Evolutionary conservation across 2,797 vertebrate species (phyloP).

Genomic region (Lacerta viridis): DNA sequence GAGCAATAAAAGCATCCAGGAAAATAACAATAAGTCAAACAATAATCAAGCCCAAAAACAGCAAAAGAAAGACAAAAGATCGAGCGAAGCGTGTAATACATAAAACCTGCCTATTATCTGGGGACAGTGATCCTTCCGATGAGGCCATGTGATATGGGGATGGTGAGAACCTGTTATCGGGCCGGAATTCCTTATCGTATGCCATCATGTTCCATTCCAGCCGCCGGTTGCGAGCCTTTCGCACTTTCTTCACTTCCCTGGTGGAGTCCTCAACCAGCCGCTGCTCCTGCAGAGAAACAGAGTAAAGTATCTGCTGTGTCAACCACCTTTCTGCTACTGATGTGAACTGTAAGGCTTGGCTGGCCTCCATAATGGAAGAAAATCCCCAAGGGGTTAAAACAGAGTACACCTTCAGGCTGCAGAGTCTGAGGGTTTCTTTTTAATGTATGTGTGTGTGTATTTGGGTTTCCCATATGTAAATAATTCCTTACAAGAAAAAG

Average conservation of each 20-base stretch:
- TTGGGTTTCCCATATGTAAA: background rate
- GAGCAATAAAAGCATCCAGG: background rate
- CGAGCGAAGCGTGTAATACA: conserved; percentile 56
- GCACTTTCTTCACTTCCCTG: conserved; percentile 93
- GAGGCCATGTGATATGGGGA: conserved; percentile 93
- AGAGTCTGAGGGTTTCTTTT: background rate
- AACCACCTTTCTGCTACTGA: background rate
- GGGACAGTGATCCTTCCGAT: conserved; percentile 92
- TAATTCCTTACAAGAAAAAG: background rate
- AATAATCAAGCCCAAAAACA: conserved; percentile 8
- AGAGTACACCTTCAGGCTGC: background rate
- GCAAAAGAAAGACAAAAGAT: conserved; percentile 42
- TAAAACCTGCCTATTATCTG: conserved; percentile 89
- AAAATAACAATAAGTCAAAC: background rate
- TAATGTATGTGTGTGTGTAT: too few relatives aligned
- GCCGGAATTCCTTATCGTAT: conserved; percentile 93
- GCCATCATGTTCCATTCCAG: conserved; percentile 96
- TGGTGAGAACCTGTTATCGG: conserved; percentile 90
- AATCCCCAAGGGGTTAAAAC: background rate
- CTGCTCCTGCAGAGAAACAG: conserved; percentile 80
- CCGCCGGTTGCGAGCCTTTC: conserved; percentile 92
- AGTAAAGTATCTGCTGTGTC: background rate
- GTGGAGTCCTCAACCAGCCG: conserved; percentile 89
- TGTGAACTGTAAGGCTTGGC: background rate
- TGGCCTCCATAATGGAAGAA: background rate